A percentile compares a stretch with the other conserved stretches of the same genome.
Evolutionary conservation across 2,888 invertebrate species (phyloP).

Genomic region (Lottia gigantea): DNA sequence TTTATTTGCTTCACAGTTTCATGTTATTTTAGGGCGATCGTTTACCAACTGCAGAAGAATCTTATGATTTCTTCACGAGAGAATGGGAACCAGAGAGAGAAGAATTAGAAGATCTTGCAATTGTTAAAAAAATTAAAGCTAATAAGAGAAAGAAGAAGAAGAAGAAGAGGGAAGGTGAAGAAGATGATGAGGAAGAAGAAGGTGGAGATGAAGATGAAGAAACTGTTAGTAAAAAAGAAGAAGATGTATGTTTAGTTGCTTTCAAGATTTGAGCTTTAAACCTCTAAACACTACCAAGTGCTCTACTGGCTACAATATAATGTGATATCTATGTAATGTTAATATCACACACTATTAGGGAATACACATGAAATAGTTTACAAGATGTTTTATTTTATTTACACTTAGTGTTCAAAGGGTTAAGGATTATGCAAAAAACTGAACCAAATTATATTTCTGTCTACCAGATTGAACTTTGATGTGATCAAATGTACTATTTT

Average conservation of each 20-base stretch:
- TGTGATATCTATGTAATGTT: too few species aligned
- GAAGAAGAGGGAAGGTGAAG: slow-evolving; percentile 35
- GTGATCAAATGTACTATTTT: not conserved
- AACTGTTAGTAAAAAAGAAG: slow-evolving; percentile 26
- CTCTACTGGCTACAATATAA: too few species aligned
- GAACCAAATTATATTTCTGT: too few species aligned
- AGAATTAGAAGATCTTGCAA: slow-evolving; percentile 39
- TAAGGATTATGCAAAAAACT: too few species aligned
- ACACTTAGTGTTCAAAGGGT: too few species aligned
- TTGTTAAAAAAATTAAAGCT: slow-evolving; percentile 33
- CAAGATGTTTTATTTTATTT: too few species aligned
- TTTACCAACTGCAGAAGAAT: slow-evolving; percentile 62
- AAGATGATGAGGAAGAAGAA: slow-evolving; percentile 34
- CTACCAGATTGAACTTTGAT: not conserved
- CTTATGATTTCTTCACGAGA: slow-evolving; percentile 70
- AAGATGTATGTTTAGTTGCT: not conserved
- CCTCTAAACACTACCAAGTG: too few species aligned
- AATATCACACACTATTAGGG: too few species aligned
- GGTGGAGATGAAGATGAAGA: slow-evolving; percentile 35
- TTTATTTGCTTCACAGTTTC: not conserved
- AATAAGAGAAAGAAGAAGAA: slow-evolving; percentile 38
- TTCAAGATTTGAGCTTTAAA: too few species aligned
- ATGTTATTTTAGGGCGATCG: slow-evolving; percentile 35
- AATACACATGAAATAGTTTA: too few species aligned
- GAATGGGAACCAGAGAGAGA: slow-evolving; percentile 64